phyloP scores from a whole-genome alignment of 1,140 invertebrate species.

The Drosophila lowei region DNA sequence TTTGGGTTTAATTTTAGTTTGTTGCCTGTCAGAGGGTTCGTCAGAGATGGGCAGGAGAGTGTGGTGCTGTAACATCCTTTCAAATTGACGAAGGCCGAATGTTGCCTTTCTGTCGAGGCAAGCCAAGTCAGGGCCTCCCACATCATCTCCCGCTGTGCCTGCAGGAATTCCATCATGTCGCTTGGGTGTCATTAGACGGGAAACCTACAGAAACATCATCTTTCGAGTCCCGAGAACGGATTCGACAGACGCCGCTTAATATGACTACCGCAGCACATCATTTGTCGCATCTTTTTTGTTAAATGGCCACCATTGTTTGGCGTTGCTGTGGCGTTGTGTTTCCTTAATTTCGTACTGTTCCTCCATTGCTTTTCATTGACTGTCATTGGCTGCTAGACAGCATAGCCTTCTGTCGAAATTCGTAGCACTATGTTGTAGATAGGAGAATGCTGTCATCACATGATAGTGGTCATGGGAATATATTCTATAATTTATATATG shows the following conservation, averaged over 20 bases:
- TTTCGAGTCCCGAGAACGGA: neutral
- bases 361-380: too few species aligned
- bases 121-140: constrained; percentile 19
- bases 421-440: too few species aligned
- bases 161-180: constrained; percentile 48
- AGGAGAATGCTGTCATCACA: constrained; percentile 43
- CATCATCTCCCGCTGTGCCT: constrained; percentile 33
- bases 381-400: too few species aligned
- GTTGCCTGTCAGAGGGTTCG: neutral
- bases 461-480: constrained; percentile 33
- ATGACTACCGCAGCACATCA: constrained; percentile 61
- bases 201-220: constrained; percentile 3
- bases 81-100: constrained; percentile 55
- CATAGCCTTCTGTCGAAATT: too few species aligned
- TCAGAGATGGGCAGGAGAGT: neutral
- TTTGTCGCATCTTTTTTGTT: constrained; percentile 60
- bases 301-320: constrained; percentile 40
- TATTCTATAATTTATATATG: too few species aligned
- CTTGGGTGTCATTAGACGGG: constrained; percentile 58
- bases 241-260: constrained; percentile 45
- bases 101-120: constrained; percentile 41
- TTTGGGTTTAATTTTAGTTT: constrained; percentile 15
- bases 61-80: constrained; percentile 1
- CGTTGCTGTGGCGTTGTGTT: constrained; percentile 1
- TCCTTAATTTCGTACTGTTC: too few species aligned